These are phyloP conservation scores for Benthosema pterotum DNA, from an alignment of 2,797 vertebrate genomes.

Conservation along the genomic window DNA sequence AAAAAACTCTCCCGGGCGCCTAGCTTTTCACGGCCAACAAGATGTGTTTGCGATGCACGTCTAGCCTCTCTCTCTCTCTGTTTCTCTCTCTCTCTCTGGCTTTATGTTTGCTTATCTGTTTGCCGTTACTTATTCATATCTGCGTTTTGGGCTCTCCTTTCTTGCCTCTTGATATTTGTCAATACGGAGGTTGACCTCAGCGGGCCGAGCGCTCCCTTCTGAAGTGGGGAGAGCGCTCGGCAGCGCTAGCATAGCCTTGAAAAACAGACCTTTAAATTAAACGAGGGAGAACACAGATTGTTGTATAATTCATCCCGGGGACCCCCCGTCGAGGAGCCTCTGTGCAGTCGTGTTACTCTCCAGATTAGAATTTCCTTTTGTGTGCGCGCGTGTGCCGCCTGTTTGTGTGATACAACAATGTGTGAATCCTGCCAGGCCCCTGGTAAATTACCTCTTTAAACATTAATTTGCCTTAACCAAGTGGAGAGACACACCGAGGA, in stretches of 20 bases:
- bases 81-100: slow-evolving; percentile 38
- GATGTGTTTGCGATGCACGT: slow-evolving; percentile 35
- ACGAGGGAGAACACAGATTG: slow-evolving; percentile 81
- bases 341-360: slow-evolving; percentile 75
- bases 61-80: slow-evolving; percentile 11
- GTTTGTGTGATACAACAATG: slow-evolving; percentile 83
- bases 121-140: slow-evolving; percentile 74
- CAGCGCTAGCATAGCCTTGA: slow-evolving; percentile 80
- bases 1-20: slow-evolving; percentile 37
- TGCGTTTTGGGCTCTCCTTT: slow-evolving; percentile 69
- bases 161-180: slow-evolving; percentile 79
- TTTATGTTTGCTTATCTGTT: slow-evolving; percentile 69
- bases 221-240: slow-evolving; percentile 69
- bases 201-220: slow-evolving; percentile 68
- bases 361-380: slow-evolving; percentile 85
- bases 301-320: slow-evolving; percentile 83
- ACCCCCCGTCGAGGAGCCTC: slow-evolving; percentile 77
- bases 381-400: too few relatives aligned
- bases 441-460: slow-evolving; percentile 88
- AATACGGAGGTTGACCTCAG: slow-evolving; percentile 78
- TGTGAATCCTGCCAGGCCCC: slow-evolving; percentile 79
- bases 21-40: slow-evolving; percentile 52
- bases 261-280: slow-evolving; percentile 83
- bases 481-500: slow-evolving; percentile 36
- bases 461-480: slow-evolving; percentile 85